These are phyloP conservation scores for Paratrypauchen microcephalus DNA, from an alignment of 2,797 vertebrate species.

Conservation along the genomic window DNA sequence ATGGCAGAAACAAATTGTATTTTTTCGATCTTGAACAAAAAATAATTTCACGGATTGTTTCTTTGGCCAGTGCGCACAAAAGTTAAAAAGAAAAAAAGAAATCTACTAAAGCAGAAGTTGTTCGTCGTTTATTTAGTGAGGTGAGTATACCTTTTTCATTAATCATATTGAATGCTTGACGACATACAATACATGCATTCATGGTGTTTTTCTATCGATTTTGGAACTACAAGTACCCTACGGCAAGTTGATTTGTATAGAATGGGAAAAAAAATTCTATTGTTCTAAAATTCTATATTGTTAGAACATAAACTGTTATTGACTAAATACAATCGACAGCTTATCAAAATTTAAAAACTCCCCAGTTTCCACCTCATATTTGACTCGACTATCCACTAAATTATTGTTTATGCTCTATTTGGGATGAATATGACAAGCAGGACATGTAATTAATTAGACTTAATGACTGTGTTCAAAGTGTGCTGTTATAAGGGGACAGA, in stretches of 20 bases:
- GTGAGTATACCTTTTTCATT: constrained; percentile 42
- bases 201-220: neutral
- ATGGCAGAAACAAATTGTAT: constrained; percentile 34
- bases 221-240: neutral
- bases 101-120: constrained; percentile 52
- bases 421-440: constrained; percentile 11
- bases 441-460: constrained; percentile 28
- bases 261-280: neutral
- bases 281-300: too few relatives aligned
- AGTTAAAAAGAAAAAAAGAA: constrained; percentile 4
- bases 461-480: constrained; percentile 24
- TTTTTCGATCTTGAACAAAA: constrained; percentile 1
- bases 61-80: constrained; percentile 9
- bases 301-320: neutral
- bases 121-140: constrained; percentile 45
- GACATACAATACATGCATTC: neutral
- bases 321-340: neutral
- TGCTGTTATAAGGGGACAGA: constrained; percentile 12
- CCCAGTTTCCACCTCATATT: neutral
- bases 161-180: neutral
- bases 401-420: constrained; percentile 20
- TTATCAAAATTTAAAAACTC: too few relatives aligned
- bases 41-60: neutral
- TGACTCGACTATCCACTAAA: neutral
- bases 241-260: neutral